A percentile compares a stretch with the other conserved stretches of the same genome.
Evolutionary conservation across 2,888 invertebrate genomes (phyloP).

Genomic region (Hoplodrina blanda): DNA sequence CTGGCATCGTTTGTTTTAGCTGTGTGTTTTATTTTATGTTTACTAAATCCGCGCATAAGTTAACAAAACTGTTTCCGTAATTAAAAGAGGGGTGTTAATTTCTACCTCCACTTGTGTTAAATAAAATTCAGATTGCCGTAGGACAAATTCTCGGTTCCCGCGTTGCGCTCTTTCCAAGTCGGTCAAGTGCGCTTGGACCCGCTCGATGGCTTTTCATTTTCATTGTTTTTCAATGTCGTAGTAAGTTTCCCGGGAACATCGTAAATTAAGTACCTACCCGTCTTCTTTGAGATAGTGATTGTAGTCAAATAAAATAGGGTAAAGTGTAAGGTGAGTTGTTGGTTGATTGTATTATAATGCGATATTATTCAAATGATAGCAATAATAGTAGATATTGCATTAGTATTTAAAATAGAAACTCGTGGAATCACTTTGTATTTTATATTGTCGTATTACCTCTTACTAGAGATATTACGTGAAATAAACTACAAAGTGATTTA

Average conservation of each 20-base stretch:
- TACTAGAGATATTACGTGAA: not conserved
- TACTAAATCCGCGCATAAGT: not conserved
- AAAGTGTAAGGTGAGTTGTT: not conserved
- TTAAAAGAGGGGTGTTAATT: conserved; percentile 47
- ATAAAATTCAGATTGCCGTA: conserved; percentile 52
- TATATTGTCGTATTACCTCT: too few species aligned
- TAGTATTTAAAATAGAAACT: too few species aligned
- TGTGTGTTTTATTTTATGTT: not conserved
- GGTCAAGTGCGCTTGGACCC: conserved; percentile 69
- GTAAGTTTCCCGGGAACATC: conserved; percentile 35
- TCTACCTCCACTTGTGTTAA: conserved; percentile 59
- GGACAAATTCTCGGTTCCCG: conserved; percentile 65
- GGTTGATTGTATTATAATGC: not conserved
- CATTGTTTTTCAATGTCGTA: conserved; percentile 71
- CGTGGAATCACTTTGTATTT: too few species aligned
- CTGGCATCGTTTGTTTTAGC: not conserved
- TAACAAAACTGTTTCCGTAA: conserved; percentile 18
- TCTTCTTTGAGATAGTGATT: conserved; percentile 28
- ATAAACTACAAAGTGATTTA: conserved; percentile 13
- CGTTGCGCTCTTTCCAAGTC: conserved; percentile 69
- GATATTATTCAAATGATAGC: not conserved
- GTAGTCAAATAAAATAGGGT: conserved; percentile 15
- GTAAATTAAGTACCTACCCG: conserved; percentile 51
- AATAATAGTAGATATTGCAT: too few species aligned
- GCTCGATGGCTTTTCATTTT: conserved; percentile 75